phyloP scores from a whole-genome alignment of 2,888 invertebrate species.

The Ornithoptera priamus region DNA sequence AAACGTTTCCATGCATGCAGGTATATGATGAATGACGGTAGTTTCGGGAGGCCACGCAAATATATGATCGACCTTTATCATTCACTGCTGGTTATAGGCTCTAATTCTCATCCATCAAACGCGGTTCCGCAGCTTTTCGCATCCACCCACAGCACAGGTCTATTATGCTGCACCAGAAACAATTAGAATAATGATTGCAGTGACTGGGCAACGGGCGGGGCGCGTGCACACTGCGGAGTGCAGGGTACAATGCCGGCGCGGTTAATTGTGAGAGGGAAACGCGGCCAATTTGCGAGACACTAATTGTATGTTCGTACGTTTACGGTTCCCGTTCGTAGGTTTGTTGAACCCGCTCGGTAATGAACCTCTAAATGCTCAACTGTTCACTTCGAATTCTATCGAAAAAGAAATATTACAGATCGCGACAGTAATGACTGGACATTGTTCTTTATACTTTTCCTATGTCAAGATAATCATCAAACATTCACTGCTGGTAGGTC shows the following conservation, averaged over 20 bases:
- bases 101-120: background rate
- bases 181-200: conserved; percentile 20
- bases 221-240: conserved; percentile 46
- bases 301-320: conserved; percentile 29
- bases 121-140: background rate
- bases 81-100: too few relatives aligned
- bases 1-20: too few relatives aligned
- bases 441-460: too few relatives aligned
- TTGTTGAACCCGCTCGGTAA: conserved; percentile 23
- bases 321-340: conserved; percentile 13
- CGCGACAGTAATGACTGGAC: too few relatives aligned
- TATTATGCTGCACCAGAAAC: conserved; percentile 9
- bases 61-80: too few relatives aligned
- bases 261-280: conserved; percentile 47
- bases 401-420: background rate
- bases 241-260: conserved; percentile 57
- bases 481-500: too few relatives aligned
- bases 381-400: background rate
- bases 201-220: conserved; percentile 14
- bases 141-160: background rate
- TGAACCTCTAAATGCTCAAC: background rate
- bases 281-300: conserved; percentile 31
- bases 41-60: too few relatives aligned
- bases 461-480: too few relatives aligned
- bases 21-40: too few relatives aligned